These are phyloP conservation scores for Chloebia gouldiae DNA, from an alignment of 2,113 vertebrate genomes.

Conservation along the genomic window DNA sequence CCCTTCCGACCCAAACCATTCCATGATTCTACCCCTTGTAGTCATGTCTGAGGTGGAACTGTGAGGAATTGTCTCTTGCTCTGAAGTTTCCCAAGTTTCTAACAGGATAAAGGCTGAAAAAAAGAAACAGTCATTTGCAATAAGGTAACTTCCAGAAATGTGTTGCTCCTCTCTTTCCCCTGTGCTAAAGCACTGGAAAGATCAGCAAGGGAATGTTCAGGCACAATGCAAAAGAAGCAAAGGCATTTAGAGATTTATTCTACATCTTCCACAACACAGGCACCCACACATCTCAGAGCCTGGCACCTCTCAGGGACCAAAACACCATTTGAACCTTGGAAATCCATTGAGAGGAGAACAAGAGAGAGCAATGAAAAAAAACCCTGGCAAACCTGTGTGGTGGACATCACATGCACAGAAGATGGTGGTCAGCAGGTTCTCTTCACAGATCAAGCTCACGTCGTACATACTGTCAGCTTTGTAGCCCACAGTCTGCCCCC, in stretches of 20 bases:
- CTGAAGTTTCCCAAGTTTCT: not conserved
- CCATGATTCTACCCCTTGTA: not conserved
- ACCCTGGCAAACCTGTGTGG: slow-evolving; percentile 74
- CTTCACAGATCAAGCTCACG: slow-evolving; percentile 79
- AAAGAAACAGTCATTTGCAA: not conserved
- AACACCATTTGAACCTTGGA: fast-evolving
- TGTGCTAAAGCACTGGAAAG: not conserved
- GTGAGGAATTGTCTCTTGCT: not conserved
- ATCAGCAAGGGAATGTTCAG: not conserved
- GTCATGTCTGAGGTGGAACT: not conserved
- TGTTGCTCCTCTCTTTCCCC: not conserved
- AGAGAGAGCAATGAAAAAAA: not conserved
- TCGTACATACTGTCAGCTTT: slow-evolving; percentile 36
- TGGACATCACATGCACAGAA: slow-evolving; percentile 83
- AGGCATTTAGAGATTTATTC: not conserved
- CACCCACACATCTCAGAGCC: not conserved
- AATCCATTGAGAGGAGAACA: not conserved
- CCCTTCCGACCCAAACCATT: not conserved
- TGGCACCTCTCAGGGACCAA: fast-evolving
- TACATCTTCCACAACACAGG: not conserved
- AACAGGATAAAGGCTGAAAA: not conserved
- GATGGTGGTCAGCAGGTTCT: slow-evolving; percentile 85
- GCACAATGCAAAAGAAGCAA: not conserved
- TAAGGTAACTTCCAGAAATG: not conserved
- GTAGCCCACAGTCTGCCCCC: not conserved